Evolutionary conservation across 2,797 vertebrate species (phyloP).

Genomic region (Enteromius trimaculatus): DNA sequence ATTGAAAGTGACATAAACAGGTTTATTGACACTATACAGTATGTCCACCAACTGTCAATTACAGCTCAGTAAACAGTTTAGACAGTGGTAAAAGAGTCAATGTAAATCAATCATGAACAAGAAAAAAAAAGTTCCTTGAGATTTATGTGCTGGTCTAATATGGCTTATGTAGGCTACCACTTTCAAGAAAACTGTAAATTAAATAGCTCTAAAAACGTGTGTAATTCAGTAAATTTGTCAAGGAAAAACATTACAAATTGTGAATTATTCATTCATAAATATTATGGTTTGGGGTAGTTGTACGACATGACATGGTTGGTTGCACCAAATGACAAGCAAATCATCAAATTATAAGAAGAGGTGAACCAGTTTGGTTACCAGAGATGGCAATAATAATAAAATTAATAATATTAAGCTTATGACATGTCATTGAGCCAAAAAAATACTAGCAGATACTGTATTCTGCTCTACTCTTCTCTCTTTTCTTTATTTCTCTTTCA

Average conservation of each 20-base stretch:
- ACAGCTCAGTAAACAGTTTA: slow-evolving; percentile 48
- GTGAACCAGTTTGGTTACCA: not conserved
- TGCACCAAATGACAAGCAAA: not conserved
- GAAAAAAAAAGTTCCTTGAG: not conserved
- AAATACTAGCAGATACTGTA: not conserved
- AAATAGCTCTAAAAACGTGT: not conserved
- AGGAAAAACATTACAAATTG: not conserved
- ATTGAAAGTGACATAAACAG: slow-evolving; percentile 29
- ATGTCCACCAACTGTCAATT: slow-evolving; percentile 30
- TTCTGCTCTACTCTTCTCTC: not conserved
- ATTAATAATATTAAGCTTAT: too few relatives aligned
- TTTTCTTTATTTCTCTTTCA: not conserved
- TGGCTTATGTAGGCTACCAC: not conserved
- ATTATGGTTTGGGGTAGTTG: not conserved
- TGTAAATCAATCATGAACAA: not conserved
- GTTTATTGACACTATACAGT: not conserved
- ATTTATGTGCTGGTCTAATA: not conserved
- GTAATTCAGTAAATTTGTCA: not conserved
- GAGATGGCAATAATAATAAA: not conserved
- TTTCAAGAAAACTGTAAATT: not conserved
- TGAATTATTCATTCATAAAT: not conserved
- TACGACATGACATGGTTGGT: not conserved
- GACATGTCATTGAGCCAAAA: not conserved
- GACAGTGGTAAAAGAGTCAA: slow-evolving; percentile 42
- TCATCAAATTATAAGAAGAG: not conserved